Evolutionary conservation across 2,888 invertebrate species (phyloP), one percentile per base, ranked within the genome.

Genomic region (Polia nebulosa): DNA sequence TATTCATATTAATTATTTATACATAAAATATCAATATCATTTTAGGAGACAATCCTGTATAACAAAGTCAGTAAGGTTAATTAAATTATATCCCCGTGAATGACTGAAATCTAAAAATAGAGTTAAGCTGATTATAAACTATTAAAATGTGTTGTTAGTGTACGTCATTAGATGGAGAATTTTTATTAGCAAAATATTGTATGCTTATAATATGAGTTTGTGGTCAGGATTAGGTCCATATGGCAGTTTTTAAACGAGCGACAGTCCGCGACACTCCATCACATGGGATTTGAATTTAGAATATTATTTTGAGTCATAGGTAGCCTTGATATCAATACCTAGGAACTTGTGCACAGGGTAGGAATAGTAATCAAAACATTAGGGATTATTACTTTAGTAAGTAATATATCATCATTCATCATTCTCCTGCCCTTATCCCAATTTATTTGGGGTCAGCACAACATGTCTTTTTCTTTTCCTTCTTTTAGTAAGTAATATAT

Each of bases 61-160:
- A 41, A 20, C 44, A 76, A 57, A 51, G 56, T 76, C 51, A 76
- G 41, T 64, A 52, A 76, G 41, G 59, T 76, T 71, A 71, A 64
- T 70, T 56, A 58, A 59, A 51, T 32, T 59, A 39, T 53, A 47
- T 68, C 58, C 58, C 56, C 29, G 11, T 60, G n/a, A 47, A 29
- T 51, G 27, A 41, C 56, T 60, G 39, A 63, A 75, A 45, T 58
- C 58, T 69, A 70, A 56, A 75, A 52, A 61, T 71, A 56, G 11
- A 55, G 25, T 15, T 63, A 66, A 51, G 32, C 75, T 36, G 53
- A 55, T 49, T 47, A 60, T 58, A 47, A 45, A 52, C 13, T 29
- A 41, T 44, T 34, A 51, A 47, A 69, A 59, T 52, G 49, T 73
- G 55, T 58, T 76, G 49, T 68, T 75, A 76, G 60, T 51, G 4